Base-by-base conservation (phyloP, 1,140 invertebrate genomes). In the Drosophila chauvacae region DNA sequence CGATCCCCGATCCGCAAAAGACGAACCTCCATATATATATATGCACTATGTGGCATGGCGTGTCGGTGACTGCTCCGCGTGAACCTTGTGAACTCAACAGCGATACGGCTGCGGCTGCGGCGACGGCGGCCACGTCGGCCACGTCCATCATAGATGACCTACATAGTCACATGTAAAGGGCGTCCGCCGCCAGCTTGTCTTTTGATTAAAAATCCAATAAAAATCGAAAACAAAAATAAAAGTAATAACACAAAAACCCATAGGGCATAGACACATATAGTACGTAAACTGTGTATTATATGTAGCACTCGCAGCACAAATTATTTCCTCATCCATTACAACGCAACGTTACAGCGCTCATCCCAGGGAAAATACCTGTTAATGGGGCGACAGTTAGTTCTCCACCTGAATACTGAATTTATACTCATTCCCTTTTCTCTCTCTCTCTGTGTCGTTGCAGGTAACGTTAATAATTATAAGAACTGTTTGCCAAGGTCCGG, bases 181-280 rank as follows among this genome's bases (percentile, higher is more conserved):
- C 53, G 53, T 56, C 62, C 61, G 66, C 51, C 62, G 48, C 5
- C 28, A 35, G 68, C 47, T 68, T 70, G 75, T 83, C 77, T 83
- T 79, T 82, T 75, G 80, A 82, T 82, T 83, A 83, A 82, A 79
- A 78, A 79, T 59, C 66, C 79, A 81, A 81, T 77, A 81, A 72
- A 77, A 81, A 76, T 13, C 30, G 26, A 35, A 51, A 64, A 51
- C 37, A 45, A 30, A 60, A 44, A 30, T 26, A 59, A 44, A 30
- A 30, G 30, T 63, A 62, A 57, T 39, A 48, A 53, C 16, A 41
- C 10, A 60, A 65, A 69, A 42, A 59, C 47, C 35, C 53, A 56
- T n/a, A n/a, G 51, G 51, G 35, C 51, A 23, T 2, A 44, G n/a
- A 20, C 7, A 28, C 30, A 35, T 13, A 35, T 2, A 11, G 1